Percentiles rank a stretch among this genome's conserved stretches.
Conservation (phyloP, 2,113 vertebrate genomes). For the Procavia capensis region DNA sequence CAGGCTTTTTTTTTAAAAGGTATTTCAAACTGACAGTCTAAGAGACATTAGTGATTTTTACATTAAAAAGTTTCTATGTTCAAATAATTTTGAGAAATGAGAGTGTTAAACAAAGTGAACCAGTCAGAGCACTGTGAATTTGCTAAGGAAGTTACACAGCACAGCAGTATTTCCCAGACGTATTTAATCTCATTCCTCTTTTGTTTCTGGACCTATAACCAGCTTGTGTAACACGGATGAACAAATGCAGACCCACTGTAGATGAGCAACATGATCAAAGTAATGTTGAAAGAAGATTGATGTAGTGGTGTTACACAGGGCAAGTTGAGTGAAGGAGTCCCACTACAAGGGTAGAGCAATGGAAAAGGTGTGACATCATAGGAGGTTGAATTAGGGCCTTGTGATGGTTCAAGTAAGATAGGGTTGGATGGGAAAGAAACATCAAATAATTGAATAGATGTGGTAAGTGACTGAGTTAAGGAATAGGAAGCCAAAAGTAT, state of each 20-base stretch:
- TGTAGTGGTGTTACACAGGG: not conserved
- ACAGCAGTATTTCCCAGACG: not conserved
- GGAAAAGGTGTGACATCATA: not conserved
- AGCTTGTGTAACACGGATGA: not conserved
- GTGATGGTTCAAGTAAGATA: not conserved
- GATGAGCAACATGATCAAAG: not conserved
- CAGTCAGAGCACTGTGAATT: not conserved
- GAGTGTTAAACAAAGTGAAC: not conserved
- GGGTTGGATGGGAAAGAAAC: not conserved
- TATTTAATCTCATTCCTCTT: not conserved
- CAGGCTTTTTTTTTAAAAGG: too few species aligned
- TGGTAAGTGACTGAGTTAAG: slow-evolving; percentile 31
- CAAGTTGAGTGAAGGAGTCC: not conserved
- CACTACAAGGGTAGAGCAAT: not conserved
- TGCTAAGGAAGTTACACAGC: not conserved
- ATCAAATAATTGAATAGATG: slow-evolving; percentile 14
- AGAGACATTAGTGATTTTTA: not conserved
- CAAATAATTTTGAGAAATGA: not conserved
- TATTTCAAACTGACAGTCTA: not conserved
- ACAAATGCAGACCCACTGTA: not conserved
- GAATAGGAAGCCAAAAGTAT: slow-evolving; percentile 34
- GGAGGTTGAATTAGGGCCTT: not conserved
- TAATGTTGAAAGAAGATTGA: not conserved
- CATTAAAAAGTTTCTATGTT: not conserved
- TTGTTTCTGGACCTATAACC: not conserved